Percentiles rank a stretch among this genome's conserved stretches.
phyloP scores from a whole-genome alignment of 2,888 invertebrate genomes.

The Polydrusus cervinus region DNA sequence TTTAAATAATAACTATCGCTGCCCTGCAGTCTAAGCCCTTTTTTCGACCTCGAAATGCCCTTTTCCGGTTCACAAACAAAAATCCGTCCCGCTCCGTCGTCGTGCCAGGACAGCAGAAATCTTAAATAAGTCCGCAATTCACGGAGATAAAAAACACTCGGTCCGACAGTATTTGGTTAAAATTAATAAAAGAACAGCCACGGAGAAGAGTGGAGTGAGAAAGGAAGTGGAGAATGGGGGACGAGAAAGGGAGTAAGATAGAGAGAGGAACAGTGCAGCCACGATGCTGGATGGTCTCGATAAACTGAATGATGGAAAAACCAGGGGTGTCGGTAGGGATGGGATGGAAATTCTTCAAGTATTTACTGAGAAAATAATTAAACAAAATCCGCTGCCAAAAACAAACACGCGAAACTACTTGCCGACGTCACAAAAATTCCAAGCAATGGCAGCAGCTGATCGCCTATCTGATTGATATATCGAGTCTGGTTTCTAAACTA shows the following conservation, averaged over 20 bases:
- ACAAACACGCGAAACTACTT: too few species aligned
- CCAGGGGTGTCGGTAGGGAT: neutral
- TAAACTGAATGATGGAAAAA: conserved; percentile 35
- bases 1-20: too few species aligned
- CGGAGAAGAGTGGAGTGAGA: conserved; percentile 4
- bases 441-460: too few species aligned
- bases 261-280: conserved; percentile 21
- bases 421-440: too few species aligned
- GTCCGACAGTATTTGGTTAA: conserved; percentile 66
- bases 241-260: too few species aligned
- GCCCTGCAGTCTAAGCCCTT: neutral
- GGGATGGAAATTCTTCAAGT: too few species aligned
- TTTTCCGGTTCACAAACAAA: neutral
- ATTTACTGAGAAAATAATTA: too few species aligned
- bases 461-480: too few species aligned
- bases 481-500: too few species aligned
- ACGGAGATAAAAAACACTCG: conserved; percentile 65
- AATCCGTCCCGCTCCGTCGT: conserved; percentile 2
- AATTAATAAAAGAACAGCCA: conserved; percentile 64
- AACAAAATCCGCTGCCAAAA: too few species aligned
- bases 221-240: neutral
- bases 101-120: conserved; percentile 56
- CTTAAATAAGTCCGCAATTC: conserved; percentile 42
- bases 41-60: conserved; percentile 2
- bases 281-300: conserved; percentile 30